These are phyloP conservation scores for Tamandua tetradactyla DNA, from an alignment of 2,797 vertebrate species.

Conservation along the genomic window DNA sequence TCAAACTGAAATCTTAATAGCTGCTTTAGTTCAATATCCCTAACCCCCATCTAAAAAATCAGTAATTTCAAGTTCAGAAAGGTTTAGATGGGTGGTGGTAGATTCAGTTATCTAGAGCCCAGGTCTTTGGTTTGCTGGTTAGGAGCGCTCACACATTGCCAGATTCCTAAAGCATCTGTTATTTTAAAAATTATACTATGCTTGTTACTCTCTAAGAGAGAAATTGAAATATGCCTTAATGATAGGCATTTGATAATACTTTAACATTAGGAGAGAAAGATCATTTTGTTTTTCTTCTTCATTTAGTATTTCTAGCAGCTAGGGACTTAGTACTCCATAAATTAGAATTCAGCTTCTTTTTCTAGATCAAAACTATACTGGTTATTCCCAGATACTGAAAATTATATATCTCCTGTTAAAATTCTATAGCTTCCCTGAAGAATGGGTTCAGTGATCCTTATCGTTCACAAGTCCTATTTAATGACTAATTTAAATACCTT, in stretches of 20 bases:
- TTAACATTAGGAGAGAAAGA: not conserved
- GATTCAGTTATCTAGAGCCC: not conserved
- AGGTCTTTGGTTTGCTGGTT: not conserved
- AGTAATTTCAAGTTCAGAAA: not conserved
- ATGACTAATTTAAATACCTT: not conserved
- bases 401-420: conserved; percentile 10
- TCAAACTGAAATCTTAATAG: conserved; percentile 15
- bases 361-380: not conserved
- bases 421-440: not conserved
- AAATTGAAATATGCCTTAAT: conserved; percentile 11
- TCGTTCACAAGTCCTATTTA: conserved; percentile 35
- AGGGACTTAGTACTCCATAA: not conserved
- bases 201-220: not conserved
- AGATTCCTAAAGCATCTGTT: not conserved
- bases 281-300: conserved; percentile 48
- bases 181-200: not conserved
- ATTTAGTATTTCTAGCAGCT: conserved; percentile 9
- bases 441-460: not conserved
- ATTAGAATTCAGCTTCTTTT: conserved; percentile 25
- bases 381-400: conserved; percentile 7
- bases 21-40: not conserved
- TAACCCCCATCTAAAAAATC: not conserved
- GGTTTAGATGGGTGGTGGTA: not conserved
- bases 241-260: conserved; percentile 1
- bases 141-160: not conserved